These are phyloP conservation scores for Syrrhaptes paradoxus DNA, from an alignment of 2,113 vertebrate genomes.

Conservation along the genomic window DNA sequence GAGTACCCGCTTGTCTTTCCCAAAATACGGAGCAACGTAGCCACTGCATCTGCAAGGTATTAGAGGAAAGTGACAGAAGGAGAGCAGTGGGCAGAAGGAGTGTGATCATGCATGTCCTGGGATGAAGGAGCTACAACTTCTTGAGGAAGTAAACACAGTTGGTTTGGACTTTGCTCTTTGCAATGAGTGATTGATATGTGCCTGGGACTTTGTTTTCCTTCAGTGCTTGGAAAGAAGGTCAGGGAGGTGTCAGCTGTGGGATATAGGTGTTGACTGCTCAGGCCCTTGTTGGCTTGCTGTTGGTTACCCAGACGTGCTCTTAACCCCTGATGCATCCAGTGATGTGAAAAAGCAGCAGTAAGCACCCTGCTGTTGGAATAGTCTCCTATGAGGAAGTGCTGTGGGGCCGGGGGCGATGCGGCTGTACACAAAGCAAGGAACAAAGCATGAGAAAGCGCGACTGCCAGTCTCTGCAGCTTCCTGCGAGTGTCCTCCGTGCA, in stretches of 20 bases:
- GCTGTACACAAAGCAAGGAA: neutral
- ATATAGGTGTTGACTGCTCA: neutral
- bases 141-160: neutral
- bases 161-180: neutral
- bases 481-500: neutral
- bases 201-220: neutral
- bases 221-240: neutral
- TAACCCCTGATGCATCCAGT: neutral
- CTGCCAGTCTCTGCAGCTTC: neutral
- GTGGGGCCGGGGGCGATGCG: rapidly evolving
- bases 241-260: neutral
- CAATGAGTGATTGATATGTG: neutral
- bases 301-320: neutral
- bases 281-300: neutral
- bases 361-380: neutral
- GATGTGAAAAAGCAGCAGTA: neutral
- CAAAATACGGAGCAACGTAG: neutral
- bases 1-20: neutral
- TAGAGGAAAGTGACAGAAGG: neutral
- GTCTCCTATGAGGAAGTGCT: too few relatives aligned
- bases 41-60: rapidly evolving
- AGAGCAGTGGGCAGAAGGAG: neutral
- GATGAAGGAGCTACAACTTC: neutral
- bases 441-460: rapidly evolving
- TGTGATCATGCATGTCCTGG: neutral